Conservation (phyloP, 2,797 vertebrate species). For the Oceanodroma leucorhoa region DNA sequence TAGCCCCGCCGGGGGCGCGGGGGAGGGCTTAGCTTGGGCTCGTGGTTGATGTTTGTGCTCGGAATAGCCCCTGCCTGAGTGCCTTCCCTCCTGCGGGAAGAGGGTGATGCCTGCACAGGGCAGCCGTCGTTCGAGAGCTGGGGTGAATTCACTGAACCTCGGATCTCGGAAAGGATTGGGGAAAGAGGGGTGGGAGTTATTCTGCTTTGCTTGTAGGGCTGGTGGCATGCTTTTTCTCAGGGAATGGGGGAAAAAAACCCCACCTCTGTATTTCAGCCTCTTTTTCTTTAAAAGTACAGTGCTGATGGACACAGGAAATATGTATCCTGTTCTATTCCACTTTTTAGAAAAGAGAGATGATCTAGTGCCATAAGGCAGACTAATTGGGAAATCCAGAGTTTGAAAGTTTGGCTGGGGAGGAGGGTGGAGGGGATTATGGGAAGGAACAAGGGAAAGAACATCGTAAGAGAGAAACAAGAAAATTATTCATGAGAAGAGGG, state of each 20-base stretch:
- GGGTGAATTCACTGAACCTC: neutral
- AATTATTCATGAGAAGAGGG: neutral
- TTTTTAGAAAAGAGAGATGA: neutral
- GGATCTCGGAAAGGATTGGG: fast-evolving
- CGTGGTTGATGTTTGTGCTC: fast-evolving
- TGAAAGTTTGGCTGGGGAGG: neutral
- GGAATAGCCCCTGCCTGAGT: fast-evolving
- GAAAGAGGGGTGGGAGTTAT: too few species aligned
- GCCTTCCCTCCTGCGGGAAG: neutral
- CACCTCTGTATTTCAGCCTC: neutral
- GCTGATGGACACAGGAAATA: neutral
- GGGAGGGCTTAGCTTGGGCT: fast-evolving
- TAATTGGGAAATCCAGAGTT: neutral
- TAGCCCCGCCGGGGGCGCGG: fast-evolving
- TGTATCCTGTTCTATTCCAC: neutral
- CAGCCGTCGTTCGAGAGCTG: fast-evolving
- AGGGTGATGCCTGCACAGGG: fast-evolving
- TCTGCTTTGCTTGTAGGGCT: neutral
- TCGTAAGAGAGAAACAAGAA: fast-evolving
- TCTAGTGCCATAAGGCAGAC: fast-evolving
- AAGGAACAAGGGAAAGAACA: neutral
- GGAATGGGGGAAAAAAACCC: fast-evolving
- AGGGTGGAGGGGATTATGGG: neutral
- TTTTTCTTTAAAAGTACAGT: neutral
- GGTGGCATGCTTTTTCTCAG: neutral